Evolutionary conservation across 2,888 invertebrate genomes (phyloP).

Genomic region (Pinctada fucata): DNA sequence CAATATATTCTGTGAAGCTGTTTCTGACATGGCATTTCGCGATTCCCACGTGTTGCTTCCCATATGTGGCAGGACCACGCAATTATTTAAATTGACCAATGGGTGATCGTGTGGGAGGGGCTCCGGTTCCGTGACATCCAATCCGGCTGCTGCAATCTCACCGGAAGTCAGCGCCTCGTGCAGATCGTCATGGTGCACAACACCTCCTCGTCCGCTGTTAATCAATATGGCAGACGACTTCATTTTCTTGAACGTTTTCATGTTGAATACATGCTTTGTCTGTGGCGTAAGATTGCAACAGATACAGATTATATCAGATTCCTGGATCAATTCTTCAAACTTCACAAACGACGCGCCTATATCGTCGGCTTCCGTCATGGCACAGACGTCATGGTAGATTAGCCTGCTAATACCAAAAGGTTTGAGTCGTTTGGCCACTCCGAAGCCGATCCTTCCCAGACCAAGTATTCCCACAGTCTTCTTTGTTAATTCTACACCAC

Average conservation of each 20-base stretch:
- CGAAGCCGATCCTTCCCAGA: conserved; percentile 75
- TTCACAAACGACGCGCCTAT: conserved; percentile 84
- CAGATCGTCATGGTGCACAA: conserved; percentile 86
- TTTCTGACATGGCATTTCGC: conserved; percentile 86
- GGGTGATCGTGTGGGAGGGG: conserved; percentile 89
- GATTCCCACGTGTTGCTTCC: conserved; percentile 90
- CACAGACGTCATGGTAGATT: conserved; percentile 61
- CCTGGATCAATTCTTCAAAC: conserved; percentile 84
- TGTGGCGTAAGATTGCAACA: conserved; percentile 87
- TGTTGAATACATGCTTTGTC: conserved; percentile 88
- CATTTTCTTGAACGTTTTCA: conserved; percentile 88
- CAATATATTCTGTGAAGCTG: conserved; percentile 88
- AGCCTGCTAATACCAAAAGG: conserved; percentile 63
- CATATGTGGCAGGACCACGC: conserved; percentile 90
- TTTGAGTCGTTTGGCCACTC: conserved; percentile 63
- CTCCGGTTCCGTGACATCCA: conserved; percentile 94
- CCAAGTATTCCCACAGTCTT: conserved; percentile 82
- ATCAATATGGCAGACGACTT: conserved; percentile 90
- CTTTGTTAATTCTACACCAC: conserved; percentile 87
- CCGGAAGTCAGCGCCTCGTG: conserved; percentile 85
- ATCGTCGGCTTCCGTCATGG: conserved; percentile 75
- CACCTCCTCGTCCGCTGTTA: conserved; percentile 85
- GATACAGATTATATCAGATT: conserved; percentile 91
- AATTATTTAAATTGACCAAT: conserved; percentile 86
- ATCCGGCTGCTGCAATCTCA: conserved; percentile 88